Base-by-base conservation (phyloP, 2,113 vertebrate species). In the Alouatta palliata region DNA sequence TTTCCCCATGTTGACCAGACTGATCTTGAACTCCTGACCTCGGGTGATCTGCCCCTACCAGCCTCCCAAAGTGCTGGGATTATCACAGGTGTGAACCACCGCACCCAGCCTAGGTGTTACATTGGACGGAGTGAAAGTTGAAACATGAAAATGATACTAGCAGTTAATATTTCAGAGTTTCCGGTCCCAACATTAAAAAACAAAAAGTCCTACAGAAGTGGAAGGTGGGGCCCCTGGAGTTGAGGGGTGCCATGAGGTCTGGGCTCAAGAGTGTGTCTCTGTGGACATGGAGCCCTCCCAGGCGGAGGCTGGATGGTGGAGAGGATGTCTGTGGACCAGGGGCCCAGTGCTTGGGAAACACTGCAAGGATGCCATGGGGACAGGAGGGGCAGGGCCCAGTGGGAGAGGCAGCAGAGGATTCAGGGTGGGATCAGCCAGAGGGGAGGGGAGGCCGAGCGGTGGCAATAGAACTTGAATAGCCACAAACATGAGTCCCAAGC, bases 321-420 rank as follows among this genome's bases (percentile, higher is more conserved):
- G 47, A 37, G 17, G 25, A 27, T 56, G n/a, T 64, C 54, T 87
- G 76, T 27, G 66, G 47, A 81, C 32, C 32, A n/a, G 35, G 30
- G 47, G 40, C 35, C 43, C 45, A 71, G 37, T 75, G 52, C 64
- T 8, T 79, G 80, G 49, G 27, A 56, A 77, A 23, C 0, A 25
- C 37, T 45, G 8, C 35, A 45, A 56, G 47, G 9, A 90, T 37
- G 84, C n/a, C 4, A 54, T 40, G 21, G 12, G n/a, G 82, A 43
- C 2, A 0, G 32, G 12, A 56, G 66, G 37, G 45, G 6, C 75
- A 17, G 11, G 21, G 27, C 17, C 1, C 5, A 3, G 2, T 6
- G 56, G 68, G 90, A 23, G 3, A 17, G 32, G 45, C 23, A 14
- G 37, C n/a, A 20, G 2, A 71, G 64, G 45, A 8, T 35, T 73